Percentiles rank a stretch among this genome's conserved stretches.
These are phyloP conservation scores for Pterobdella sp. DNA, from an alignment of 2,888 invertebrate genomes.

Conservation along the genomic window DNA sequence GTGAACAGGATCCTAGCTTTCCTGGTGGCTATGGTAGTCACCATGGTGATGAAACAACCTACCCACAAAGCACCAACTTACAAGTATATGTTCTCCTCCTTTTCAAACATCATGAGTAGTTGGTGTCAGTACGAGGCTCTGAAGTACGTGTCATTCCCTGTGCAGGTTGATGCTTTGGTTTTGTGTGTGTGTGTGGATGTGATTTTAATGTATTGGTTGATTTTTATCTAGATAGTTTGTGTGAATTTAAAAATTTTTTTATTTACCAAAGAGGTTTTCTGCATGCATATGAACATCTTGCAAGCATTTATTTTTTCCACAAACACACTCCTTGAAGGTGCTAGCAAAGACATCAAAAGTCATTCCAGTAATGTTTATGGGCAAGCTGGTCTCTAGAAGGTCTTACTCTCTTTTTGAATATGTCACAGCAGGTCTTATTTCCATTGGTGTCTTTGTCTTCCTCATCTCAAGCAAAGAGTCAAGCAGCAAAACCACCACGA, in stretches of 20 bases:
- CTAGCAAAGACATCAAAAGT: slow-evolving; percentile 81
- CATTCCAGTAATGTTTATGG: slow-evolving; percentile 85
- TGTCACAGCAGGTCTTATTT: slow-evolving; percentile 76
- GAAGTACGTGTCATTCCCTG: slow-evolving; percentile 94
- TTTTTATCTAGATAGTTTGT: no score
- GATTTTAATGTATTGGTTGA: not conserved
- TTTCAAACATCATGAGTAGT: slow-evolving; percentile 93
- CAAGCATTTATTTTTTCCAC: no score
- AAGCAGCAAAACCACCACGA: slow-evolving; percentile 54
- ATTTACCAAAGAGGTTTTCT: no score
- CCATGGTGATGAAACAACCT: slow-evolving; percentile 40
- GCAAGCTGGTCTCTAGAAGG: slow-evolving; percentile 75
- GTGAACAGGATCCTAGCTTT: slow-evolving; percentile 78
- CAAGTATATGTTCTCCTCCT: slow-evolving; percentile 87
- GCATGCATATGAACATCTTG: no score
- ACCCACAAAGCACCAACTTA: slow-evolving; percentile 74
- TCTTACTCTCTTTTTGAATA: slow-evolving; percentile 86
- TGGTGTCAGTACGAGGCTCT: slow-evolving; percentile 99
- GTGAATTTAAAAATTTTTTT: no score
- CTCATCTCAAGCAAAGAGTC: slow-evolving; percentile 60
- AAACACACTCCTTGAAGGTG: slow-evolving; percentile 63
- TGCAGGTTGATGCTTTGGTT: slow-evolving; percentile 62
- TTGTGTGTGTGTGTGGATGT: not conserved
- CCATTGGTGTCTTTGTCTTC: slow-evolving; percentile 84
- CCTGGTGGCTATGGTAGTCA: slow-evolving; percentile 37